Percentiles rank a stretch among this genome's conserved stretches.
These are phyloP conservation scores for Bostrychus sinensis DNA, from an alignment of 2,113 vertebrate species.

Conservation along the genomic window DNA sequence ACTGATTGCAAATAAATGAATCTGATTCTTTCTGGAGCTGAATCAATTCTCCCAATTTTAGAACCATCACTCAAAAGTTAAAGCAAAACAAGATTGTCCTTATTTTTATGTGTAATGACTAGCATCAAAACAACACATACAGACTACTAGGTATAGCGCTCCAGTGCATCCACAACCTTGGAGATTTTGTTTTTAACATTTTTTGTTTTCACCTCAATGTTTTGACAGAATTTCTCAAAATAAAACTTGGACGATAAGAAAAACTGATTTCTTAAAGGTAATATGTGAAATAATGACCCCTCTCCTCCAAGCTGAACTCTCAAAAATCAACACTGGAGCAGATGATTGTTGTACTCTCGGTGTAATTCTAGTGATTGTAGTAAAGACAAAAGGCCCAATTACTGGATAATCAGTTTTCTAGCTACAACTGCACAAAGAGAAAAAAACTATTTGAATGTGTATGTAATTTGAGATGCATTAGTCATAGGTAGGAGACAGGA, in stretches of 20 bases:
- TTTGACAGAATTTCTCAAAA: neutral
- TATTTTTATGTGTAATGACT: neutral
- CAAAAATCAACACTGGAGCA: no score
- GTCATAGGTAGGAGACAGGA: neutral
- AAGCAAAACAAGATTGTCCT: neutral
- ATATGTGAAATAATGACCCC: neutral
- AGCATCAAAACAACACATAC: neutral
- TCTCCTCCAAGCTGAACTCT: neutral
- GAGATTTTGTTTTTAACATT: neutral
- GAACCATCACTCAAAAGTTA: neutral
- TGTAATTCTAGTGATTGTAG: neutral
- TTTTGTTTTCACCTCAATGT: neutral
- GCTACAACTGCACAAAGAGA: neutral
- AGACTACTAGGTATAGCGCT: neutral
- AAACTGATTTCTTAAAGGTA: neutral
- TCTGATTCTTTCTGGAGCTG: neutral
- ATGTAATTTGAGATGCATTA: conserved; percentile 2
- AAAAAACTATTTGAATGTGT: neutral
- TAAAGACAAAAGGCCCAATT: neutral
- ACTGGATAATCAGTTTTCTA: neutral
- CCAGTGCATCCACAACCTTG: neutral
- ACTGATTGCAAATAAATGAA: neutral
- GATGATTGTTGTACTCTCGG: neutral
- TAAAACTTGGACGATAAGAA: neutral
- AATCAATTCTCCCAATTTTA: neutral